These are phyloP conservation scores for Mythimna pallens DNA, from an alignment of 2,888 invertebrate genomes.

Conservation along the genomic window DNA sequence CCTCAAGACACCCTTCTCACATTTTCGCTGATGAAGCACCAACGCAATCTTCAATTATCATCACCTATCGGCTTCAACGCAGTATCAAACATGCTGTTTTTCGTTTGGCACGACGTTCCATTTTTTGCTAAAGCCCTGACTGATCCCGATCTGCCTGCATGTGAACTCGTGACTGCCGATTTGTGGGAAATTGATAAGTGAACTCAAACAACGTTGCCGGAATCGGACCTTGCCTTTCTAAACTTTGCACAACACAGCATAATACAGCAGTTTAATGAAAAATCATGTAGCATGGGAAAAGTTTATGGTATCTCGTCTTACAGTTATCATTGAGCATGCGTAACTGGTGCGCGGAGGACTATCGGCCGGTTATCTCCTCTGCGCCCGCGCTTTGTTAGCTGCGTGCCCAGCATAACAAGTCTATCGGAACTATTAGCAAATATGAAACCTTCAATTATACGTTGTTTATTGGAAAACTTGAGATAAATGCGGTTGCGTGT, in stretches of 20 bases:
- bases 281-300: conserved; percentile 80
- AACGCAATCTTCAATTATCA: conserved; percentile 46
- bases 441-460: conserved; percentile 82
- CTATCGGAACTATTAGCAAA: conserved; percentile 84
- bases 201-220: conserved; percentile 74
- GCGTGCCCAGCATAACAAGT: conserved; percentile 87
- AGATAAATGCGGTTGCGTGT: conserved; percentile 60
- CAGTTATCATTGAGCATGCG: conserved; percentile 85
- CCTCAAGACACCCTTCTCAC: conserved; percentile 31
- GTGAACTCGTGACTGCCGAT: conserved; percentile 81
- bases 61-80: conserved; percentile 41
- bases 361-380: conserved; percentile 80
- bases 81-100: conserved; percentile 37
- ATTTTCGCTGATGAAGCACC: conserved; percentile 48
- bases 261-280: conserved; percentile 78
- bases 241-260: conserved; percentile 65
- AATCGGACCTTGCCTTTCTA: conserved; percentile 62
- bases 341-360: conserved; percentile 77
- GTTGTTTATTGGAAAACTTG: conserved; percentile 74
- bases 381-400: conserved; percentile 85
- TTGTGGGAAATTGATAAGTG: conserved; percentile 80
- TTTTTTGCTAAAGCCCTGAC: conserved; percentile 60
- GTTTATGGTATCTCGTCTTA: conserved; percentile 78
- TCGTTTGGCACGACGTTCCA: conserved; percentile 51
- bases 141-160: conserved; percentile 75